Conservation (phyloP, 2,888 invertebrate species). For the Gibbula magus region DNA sequence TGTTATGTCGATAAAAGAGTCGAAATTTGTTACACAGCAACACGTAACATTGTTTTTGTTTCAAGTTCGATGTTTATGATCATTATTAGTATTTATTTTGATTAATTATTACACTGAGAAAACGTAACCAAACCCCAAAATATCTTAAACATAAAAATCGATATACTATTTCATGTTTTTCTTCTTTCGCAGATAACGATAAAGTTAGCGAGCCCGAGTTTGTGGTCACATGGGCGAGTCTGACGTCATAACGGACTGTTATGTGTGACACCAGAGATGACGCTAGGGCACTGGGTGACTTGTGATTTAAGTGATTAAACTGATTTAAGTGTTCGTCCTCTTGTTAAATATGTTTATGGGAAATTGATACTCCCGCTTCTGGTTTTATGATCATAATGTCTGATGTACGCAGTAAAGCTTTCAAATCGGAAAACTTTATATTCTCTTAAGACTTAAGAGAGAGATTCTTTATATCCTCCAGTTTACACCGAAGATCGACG, state of each 20-base stretch:
- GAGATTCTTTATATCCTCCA: too few relatives aligned
- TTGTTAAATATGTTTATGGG: neutral
- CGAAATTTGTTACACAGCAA: too few relatives aligned
- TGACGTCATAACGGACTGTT: conserved; percentile 27
- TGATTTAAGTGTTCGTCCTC: neutral
- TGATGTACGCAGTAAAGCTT: neutral
- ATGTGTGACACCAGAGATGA: neutral
- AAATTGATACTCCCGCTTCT: neutral
- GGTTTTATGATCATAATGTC: neutral
- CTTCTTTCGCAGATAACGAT: conserved; percentile 46
- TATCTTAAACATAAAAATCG: too few relatives aligned
- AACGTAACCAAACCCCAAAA: too few relatives aligned
- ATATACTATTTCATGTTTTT: conserved; percentile 15
- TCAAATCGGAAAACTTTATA: neutral
- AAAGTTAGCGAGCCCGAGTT: conserved; percentile 54
- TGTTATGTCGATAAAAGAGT: too few relatives aligned
- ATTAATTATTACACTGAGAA: too few relatives aligned
- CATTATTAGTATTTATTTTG: too few relatives aligned
- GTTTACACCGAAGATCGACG: too few relatives aligned
- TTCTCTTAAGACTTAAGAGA: too few relatives aligned
- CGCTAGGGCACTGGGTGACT: neutral
- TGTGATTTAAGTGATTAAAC: neutral
- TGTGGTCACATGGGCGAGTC: conserved; percentile 49
- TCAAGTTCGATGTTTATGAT: too few relatives aligned
- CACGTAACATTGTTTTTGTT: too few relatives aligned